Percentiles rank a stretch among this genome's conserved stretches.
These are phyloP conservation scores for Tortricodes alternella DNA, from an alignment of 2,888 invertebrate species.

Conservation along the genomic window DNA sequence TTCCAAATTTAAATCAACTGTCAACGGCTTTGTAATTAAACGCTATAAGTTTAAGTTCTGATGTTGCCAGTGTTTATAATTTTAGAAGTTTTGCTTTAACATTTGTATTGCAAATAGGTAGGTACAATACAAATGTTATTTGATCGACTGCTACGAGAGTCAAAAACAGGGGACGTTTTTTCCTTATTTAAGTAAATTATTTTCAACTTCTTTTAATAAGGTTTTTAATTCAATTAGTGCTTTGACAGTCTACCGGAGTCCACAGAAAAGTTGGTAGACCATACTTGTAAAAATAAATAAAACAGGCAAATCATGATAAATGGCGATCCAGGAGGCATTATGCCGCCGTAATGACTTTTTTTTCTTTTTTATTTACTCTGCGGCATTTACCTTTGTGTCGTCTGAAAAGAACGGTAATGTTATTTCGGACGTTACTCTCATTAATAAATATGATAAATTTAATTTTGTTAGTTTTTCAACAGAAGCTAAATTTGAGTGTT, in stretches of 20 bases:
- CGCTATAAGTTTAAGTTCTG: constrained; percentile 18
- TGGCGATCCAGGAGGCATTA: constrained; percentile 15
- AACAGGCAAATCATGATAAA: constrained; percentile 22
- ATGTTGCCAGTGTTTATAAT: constrained; percentile 24
- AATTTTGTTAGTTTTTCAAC: no score
- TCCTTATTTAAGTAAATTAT: no score
- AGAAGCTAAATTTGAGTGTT: no score
- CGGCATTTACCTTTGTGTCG: constrained; percentile 5
- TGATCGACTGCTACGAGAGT: no score
- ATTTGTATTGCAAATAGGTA: not conserved
- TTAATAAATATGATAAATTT: constrained; percentile 4
- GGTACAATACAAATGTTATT: not conserved
- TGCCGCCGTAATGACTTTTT: constrained; percentile 17
- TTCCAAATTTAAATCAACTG: constrained; percentile 33
- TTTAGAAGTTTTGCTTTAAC: constrained; percentile 13
- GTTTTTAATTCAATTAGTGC: no score
- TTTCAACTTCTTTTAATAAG: no score
- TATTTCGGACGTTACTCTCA: constrained; percentile 7
- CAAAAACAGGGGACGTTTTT: no score
- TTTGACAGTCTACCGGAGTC: no score
- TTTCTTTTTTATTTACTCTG: constrained; percentile 14
- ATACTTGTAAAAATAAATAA: not conserved
- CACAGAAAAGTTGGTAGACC: not conserved
- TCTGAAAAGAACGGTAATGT: constrained; percentile 4
- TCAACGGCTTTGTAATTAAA: constrained; percentile 29